Conservation (phyloP, 2,888 invertebrate species). For the Pachydiplax longipennis region DNA sequence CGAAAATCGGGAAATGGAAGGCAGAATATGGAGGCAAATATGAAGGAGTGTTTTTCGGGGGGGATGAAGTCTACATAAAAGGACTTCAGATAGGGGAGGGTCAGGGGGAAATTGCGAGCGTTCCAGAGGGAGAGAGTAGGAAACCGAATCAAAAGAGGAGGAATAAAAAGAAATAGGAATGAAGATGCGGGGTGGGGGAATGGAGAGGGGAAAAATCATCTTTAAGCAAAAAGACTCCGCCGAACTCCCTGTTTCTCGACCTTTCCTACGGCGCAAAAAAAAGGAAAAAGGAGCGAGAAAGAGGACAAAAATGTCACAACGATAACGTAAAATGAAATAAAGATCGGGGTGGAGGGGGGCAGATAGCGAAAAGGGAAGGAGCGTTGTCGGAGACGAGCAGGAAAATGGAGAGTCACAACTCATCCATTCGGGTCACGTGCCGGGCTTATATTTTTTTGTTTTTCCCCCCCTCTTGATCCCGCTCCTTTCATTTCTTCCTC, state of each 20-base stretch:
- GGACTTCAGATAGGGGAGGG: neutral
- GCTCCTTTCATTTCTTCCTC: slow-evolving; percentile 4
- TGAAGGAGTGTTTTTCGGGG: neutral
- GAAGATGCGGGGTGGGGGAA: neutral
- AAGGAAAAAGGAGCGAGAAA: neutral
- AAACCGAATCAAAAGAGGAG: neutral
- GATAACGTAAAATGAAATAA: slow-evolving; percentile 39
- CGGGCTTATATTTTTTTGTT: slow-evolving; percentile 5
- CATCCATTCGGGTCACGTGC: slow-evolving; percentile 36
- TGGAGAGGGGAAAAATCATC: neutral
- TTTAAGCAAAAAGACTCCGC: neutral
- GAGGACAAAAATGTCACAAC: slow-evolving; percentile 26
- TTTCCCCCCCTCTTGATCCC: neutral
- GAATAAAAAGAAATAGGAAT: neutral
- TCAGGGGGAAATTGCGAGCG: neutral
- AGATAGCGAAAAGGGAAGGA: neutral
- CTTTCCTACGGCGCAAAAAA: neutral
- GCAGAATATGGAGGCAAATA: neutral
- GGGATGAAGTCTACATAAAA: neutral
- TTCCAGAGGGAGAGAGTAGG: neutral
- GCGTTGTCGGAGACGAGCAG: neutral
- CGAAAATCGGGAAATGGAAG: neutral
- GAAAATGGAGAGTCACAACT: neutral
- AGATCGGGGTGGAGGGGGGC: neutral
- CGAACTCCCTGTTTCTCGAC: neutral